phyloP scores from a whole-genome alignment of 2,888 invertebrate species.

The Vanessa cardui region DNA sequence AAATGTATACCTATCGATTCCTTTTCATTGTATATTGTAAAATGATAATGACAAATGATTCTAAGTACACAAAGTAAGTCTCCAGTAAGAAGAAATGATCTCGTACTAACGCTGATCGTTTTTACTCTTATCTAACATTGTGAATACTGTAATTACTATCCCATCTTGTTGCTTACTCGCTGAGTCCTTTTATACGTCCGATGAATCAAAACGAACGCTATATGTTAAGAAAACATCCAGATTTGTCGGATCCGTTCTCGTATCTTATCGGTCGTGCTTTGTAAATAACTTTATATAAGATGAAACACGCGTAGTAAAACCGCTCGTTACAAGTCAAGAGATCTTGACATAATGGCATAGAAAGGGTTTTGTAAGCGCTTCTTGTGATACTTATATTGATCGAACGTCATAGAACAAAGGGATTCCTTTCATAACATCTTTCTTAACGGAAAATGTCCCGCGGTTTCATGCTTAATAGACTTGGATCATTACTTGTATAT shows the following conservation, averaged over 20 bases:
- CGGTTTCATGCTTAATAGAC: no score
- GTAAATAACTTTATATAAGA: constrained; percentile 20
- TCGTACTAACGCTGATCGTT: constrained; percentile 18
- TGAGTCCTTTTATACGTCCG: background rate
- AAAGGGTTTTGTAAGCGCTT: constrained; percentile 30
- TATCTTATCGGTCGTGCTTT: background rate
- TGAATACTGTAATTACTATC: constrained; percentile 16
- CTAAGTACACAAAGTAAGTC: background rate
- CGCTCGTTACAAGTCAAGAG: constrained; percentile 38
- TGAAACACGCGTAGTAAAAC: constrained; percentile 31
- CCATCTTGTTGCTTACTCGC: constrained; percentile 10
- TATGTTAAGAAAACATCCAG: background rate
- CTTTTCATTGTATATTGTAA: no score
- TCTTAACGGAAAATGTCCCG: background rate
- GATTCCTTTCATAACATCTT: background rate
- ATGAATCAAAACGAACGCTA: constrained; percentile 8
- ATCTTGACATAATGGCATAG: constrained; percentile 38
- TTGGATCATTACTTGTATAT: no score
- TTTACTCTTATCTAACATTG: constrained; percentile 23
- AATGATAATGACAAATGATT: background rate
- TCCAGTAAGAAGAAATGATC: background rate
- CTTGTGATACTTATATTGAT: constrained; percentile 19
- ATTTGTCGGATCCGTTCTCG: background rate
- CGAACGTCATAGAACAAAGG: constrained; percentile 10
- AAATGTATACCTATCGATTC: background rate